Percentiles rank a stretch among this genome's conserved stretches.
Conservation (phyloP, 2,113 vertebrate genomes). For the Vulpes ferrilata region DNA sequence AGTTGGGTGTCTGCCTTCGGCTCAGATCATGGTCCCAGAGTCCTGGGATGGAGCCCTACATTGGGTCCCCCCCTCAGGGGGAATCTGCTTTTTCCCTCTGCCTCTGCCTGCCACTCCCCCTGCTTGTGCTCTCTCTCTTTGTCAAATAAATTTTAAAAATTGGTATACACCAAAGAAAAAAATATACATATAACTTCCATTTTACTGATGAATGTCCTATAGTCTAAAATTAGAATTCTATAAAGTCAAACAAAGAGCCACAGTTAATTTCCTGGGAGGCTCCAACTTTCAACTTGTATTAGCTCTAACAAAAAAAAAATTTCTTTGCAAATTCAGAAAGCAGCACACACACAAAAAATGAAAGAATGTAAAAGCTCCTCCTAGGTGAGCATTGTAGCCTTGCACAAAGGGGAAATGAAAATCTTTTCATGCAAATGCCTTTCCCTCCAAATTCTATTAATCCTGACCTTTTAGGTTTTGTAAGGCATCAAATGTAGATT, state of each 20-base stretch:
- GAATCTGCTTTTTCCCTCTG: no score
- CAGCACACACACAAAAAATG: not conserved
- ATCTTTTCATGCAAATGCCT: conserved; percentile 36
- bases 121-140: no score
- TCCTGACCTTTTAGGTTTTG: conserved; percentile 19
- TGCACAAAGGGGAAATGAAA: conserved; percentile 23
- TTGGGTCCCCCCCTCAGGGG: no score
- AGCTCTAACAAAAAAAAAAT: conserved; percentile 35
- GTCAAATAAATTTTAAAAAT: not conserved
- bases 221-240: conserved; percentile 44
- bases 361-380: conserved; percentile 21
- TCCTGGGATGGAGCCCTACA: no score
- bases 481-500: conserved; percentile 25
- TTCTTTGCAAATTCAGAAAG: conserved; percentile 45
- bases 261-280: conserved; percentile 43
- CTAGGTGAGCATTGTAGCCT: not conserved
- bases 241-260: conserved; percentile 59
- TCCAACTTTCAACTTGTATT: conserved; percentile 49
- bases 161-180: not conserved
- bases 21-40: no score
- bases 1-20: no score
- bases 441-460: conserved; percentile 34
- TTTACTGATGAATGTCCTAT: conserved; percentile 2
- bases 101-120: no score
- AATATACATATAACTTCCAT: not conserved